Conservation (phyloP, 1,140 invertebrate species). For the Acromyrmex heyeri region DNA sequence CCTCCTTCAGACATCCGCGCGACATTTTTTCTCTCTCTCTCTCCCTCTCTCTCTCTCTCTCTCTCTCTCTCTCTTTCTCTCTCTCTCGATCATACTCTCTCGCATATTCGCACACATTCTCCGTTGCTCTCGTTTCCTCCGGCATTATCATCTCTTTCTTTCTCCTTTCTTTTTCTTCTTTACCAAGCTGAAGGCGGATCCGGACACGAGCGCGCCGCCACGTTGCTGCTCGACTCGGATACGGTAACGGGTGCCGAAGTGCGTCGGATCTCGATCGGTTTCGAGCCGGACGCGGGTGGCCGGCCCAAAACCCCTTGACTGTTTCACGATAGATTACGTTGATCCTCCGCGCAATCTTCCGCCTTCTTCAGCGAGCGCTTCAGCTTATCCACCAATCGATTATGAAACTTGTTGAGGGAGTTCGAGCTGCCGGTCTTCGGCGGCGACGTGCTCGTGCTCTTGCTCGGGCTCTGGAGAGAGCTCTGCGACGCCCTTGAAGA, state of each 20-base stretch:
- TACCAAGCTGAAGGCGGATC: conserved; percentile 79
- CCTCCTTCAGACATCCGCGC: not conserved
- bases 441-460: conserved; percentile 88
- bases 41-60: not conserved
- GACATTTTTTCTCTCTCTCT: too few species aligned
- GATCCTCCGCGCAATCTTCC: conserved; percentile 88
- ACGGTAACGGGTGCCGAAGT: conserved; percentile 82
- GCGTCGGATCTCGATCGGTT: conserved; percentile 84
- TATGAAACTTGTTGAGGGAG: conserved; percentile 94
- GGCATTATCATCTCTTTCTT: not conserved
- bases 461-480: conserved; percentile 89
- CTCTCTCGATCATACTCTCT: not conserved
- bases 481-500: conserved; percentile 88
- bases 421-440: conserved; percentile 87
- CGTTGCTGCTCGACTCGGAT: conserved; percentile 72
- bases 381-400: conserved; percentile 93
- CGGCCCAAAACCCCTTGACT: conserved; percentile 84
- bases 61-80: not conserved
- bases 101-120: conserved; percentile 6
- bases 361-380: conserved; percentile 91
- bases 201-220: conserved; percentile 79
- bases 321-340: conserved; percentile 86
- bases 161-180: conserved; percentile 21
- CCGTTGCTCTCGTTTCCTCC: not conserved
- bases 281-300: conserved; percentile 82